These are phyloP conservation scores for Channallabes apus DNA, from an alignment of 2,797 vertebrate genomes.

Conservation along the genomic window DNA sequence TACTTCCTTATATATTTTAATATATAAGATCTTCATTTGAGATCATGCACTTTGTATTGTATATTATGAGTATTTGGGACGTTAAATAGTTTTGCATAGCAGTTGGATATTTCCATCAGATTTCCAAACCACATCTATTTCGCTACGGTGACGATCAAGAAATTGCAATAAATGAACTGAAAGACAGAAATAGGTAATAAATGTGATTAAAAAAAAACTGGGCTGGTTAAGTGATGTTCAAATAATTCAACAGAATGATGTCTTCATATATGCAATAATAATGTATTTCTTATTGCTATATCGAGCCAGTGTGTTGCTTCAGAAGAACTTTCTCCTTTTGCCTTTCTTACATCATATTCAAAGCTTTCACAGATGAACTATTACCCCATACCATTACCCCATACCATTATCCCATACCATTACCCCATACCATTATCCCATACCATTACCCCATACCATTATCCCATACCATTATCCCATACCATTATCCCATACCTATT, in stretches of 20 bases:
- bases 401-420: no score
- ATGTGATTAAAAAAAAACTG: neutral
- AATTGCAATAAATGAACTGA: no score
- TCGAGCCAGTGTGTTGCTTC: neutral
- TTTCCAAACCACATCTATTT: neutral
- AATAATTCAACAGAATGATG: neutral
- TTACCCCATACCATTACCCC: no score
- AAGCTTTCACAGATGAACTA: neutral
- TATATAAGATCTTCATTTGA: neutral
- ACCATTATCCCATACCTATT: no score
- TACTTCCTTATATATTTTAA: neutral
- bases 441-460: no score
- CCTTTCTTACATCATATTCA: neutral
- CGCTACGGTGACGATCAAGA: neutral
- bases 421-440: no score
- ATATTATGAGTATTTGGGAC: neutral
- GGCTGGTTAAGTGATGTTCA: neutral
- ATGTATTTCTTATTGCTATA: neutral
- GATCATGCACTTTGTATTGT: neutral
- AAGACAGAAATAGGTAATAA: neutral
- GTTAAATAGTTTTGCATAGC: neutral
- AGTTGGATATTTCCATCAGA: neutral
- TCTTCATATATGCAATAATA: neutral
- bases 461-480: no score
- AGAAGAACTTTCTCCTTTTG: neutral